Evolutionary conservation across 2,797 vertebrate genomes (phyloP), one percentile per base, ranked within the genome.

Genomic region (Arremon brunneinucha): DNA sequence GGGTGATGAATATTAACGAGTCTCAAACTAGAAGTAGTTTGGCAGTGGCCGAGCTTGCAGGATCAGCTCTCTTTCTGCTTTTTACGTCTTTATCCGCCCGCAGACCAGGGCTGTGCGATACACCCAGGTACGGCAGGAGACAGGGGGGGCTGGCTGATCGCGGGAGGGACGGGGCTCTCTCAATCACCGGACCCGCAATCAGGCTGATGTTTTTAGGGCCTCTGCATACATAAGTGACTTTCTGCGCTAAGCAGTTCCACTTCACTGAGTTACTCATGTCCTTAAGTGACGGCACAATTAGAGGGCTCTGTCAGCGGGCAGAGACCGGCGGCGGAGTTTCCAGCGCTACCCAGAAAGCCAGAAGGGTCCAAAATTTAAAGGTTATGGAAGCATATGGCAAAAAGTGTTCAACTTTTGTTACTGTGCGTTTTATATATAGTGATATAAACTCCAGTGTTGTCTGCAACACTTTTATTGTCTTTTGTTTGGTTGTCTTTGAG

Each of bases 1-100:
- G 65, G 34, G 28, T 88, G 87, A 96, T 96, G 92, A 94, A 94
- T 95, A 91, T 95, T 93, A 93, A 95, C 69, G 47, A 96, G 53
- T 3, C 76, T 56, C 62, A 65, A 78, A 37, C 44, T 14, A 69
- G 76, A 85, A 83, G 43, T 21, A 63, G 34, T 65, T 87, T 87
- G 62, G 79, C 82, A 78, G 52, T 8, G 19, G 62, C 67, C 1
- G 4, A 89, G 57, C 82, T 75, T 15, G 77, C 37, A 26, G 80
- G n/a, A 78, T 69, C 59, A 18, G 30, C 44, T 92, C 43, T 0
- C 32, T 82, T 82, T 79, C 32, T 56, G 35, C 46, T 71, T 85
- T 50, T 46, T 62, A 49, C 62, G 6, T 83, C 91, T 92, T 72
- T 10, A 41, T 67, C 5, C 0, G 0, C 34, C 32, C 6, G 2